Conservation (phyloP, 2,113 vertebrate species). For the Okapia johnstoni region DNA sequence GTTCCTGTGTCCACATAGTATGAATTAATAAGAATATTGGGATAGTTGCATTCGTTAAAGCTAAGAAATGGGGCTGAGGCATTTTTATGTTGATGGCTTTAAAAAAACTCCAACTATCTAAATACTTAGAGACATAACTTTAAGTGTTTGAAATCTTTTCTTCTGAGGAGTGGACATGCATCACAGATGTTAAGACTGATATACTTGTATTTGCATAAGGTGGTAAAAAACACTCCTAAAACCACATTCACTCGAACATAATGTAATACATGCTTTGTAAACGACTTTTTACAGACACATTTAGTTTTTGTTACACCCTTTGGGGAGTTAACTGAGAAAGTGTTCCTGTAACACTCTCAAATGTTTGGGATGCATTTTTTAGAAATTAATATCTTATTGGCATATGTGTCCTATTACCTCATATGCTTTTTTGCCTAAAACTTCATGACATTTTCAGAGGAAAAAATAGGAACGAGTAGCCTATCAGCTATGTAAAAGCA, state of each 20-base stretch:
- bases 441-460: slow-evolving; percentile 25
- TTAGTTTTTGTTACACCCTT: slow-evolving; percentile 73
- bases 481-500: slow-evolving; percentile 15
- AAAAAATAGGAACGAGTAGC: slow-evolving; percentile 2
- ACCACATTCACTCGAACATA: slow-evolving; percentile 10
- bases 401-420: slow-evolving; percentile 69
- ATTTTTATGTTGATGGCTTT: background rate
- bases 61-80: background rate
- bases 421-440: slow-evolving; percentile 55
- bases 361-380: slow-evolving; percentile 71
- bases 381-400: slow-evolving; percentile 68
- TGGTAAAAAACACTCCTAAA: slow-evolving; percentile 39
- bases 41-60: background rate
- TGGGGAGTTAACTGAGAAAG: slow-evolving; percentile 66
- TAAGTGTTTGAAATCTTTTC: slow-evolving; percentile 41
- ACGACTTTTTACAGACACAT: slow-evolving; percentile 55
- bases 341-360: slow-evolving; percentile 57
- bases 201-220: background rate
- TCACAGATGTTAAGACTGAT: slow-evolving; percentile 5
- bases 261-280: slow-evolving; percentile 36
- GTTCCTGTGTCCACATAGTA: background rate
- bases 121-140: background rate
- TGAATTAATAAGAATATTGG: background rate
- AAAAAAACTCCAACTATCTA: background rate
- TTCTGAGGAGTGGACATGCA: slow-evolving; percentile 42